These are phyloP conservation scores for Peromyscus melanophrys DNA, from an alignment of 2,797 vertebrate species.

Conservation along the genomic window DNA sequence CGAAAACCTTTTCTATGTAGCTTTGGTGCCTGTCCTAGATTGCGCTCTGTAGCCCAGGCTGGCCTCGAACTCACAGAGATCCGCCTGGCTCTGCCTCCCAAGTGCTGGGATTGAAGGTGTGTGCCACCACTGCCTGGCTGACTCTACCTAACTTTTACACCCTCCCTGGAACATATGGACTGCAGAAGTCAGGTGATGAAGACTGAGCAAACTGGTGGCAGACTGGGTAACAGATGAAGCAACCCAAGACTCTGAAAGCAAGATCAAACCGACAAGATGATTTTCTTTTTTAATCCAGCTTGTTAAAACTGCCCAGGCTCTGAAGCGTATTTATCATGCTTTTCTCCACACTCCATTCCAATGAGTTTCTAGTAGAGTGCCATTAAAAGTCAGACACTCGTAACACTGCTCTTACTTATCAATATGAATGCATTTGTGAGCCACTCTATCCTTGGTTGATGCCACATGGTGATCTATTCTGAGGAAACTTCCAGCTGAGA, in stretches of 20 bases:
- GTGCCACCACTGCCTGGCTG: too few relatives aligned
- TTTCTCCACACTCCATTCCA: slow-evolving; percentile 8
- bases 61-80: too few relatives aligned
- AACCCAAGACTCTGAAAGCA: slow-evolving; percentile 37
- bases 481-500: slow-evolving; percentile 71
- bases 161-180: neutral
- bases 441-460: slow-evolving; percentile 60
- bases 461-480: slow-evolving; percentile 55
- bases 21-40: too few relatives aligned
- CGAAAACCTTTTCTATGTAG: too few relatives aligned
- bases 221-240: slow-evolving; percentile 52
- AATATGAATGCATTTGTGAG: slow-evolving; percentile 64
- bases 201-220: slow-evolving; percentile 36
- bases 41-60: too few relatives aligned
- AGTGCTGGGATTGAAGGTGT: too few relatives aligned
- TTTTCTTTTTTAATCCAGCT: neutral
- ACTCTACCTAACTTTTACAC: slow-evolving; percentile 7
- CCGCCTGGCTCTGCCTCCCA: too few relatives aligned
- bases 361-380: slow-evolving; percentile 46
- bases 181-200: slow-evolving; percentile 27
- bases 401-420: slow-evolving; percentile 35
- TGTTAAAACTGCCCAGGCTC: slow-evolving; percentile 34
- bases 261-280: neutral
- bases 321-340: neutral
- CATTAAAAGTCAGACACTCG: slow-evolving; percentile 75